Evolutionary conservation across 2,888 invertebrate genomes (phyloP).

Genomic region (Plagodis pulveraria): DNA sequence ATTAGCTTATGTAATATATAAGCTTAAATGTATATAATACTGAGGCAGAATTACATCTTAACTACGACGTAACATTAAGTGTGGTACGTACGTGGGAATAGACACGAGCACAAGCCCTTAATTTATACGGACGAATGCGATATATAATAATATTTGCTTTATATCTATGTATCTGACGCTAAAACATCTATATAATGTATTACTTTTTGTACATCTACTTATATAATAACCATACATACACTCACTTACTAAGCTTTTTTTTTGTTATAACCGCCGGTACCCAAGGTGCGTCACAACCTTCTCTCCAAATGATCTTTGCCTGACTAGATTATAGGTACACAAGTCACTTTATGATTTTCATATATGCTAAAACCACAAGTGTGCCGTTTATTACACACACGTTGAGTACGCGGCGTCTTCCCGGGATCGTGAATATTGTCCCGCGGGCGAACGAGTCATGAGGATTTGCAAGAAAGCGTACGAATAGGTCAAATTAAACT

Average conservation of each 20-base stretch:
- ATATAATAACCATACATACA: constrained; percentile 82
- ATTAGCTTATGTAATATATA: constrained; percentile 84
- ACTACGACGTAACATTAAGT: constrained; percentile 83
- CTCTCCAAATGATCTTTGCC: constrained; percentile 34
- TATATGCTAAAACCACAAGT: constrained; percentile 46
- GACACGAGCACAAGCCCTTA: constrained; percentile 85
- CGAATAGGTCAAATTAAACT: constrained; percentile 36
- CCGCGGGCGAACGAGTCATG: constrained; percentile 71
- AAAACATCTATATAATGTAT: constrained; percentile 85
- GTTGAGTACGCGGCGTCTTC: constrained; percentile 71
- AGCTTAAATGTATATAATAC: constrained; percentile 85
- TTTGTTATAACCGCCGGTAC: constrained; percentile 62
- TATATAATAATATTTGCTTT: constrained; percentile 85
- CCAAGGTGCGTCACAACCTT: constrained; percentile 71
- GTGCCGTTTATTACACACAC: constrained; percentile 54
- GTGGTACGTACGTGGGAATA: constrained; percentile 83
- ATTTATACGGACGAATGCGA: constrained; percentile 84
- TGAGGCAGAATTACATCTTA: constrained; percentile 85
- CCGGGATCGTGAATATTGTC: constrained; percentile 74
- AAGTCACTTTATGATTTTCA: constrained; percentile 46
- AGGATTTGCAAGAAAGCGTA: constrained; percentile 32
- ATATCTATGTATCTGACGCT: constrained; percentile 85
- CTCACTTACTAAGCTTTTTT: constrained; percentile 81
- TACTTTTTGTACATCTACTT: constrained; percentile 86
- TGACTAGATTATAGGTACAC: constrained; percentile 60